Conservation (phyloP, 2,797 vertebrate genomes). For the Caiman crocodilus region DNA sequence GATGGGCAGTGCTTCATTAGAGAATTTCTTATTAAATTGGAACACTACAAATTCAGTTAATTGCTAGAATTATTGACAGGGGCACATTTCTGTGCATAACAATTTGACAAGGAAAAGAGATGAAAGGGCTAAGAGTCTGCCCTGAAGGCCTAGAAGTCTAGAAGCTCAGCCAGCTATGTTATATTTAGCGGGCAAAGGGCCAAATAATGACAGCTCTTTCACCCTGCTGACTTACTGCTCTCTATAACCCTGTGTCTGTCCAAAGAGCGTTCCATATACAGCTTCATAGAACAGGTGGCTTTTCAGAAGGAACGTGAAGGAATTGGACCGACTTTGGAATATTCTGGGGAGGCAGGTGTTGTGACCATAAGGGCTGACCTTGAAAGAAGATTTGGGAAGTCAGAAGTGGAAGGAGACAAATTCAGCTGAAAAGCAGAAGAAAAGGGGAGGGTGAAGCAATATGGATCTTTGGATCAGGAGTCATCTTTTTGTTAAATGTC, state of each 20-base stretch:
- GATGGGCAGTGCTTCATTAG: neutral
- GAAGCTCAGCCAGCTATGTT: neutral
- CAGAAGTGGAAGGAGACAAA: neutral
- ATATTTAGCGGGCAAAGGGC: neutral
- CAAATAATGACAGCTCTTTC: neutral
- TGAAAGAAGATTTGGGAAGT: neutral
- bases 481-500: accelerated
- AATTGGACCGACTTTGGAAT: neutral
- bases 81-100: accelerated
- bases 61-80: neutral
- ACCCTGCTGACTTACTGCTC: neutral
- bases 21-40: neutral
- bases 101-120: neutral
- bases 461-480: neutral
- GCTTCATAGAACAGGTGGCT: neutral
- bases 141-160: neutral
- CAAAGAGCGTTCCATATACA: neutral
- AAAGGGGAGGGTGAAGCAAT: neutral
- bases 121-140: neutral
- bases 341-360: neutral
- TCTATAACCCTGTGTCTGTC: neutral
- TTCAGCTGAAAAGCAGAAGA: neutral
- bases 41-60: neutral
- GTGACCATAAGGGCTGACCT: neutral
- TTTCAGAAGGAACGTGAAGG: neutral